phyloP scores from a whole-genome alignment of 1,140 invertebrate species.

The Ooceraea biroi region DNA sequence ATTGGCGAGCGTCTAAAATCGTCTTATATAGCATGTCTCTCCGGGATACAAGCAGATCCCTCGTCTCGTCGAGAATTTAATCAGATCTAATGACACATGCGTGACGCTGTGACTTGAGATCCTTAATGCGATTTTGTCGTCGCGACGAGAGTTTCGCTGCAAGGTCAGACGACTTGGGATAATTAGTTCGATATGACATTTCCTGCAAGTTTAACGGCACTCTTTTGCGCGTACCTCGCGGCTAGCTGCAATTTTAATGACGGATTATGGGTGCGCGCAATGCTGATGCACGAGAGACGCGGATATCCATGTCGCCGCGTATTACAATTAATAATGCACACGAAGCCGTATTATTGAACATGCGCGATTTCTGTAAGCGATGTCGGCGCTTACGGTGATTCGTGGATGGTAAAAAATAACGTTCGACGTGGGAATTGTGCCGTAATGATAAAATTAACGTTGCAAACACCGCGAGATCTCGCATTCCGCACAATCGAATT shows the following conservation, averaged over 20 bases:
- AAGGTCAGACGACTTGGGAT: background rate
- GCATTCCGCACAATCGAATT: background rate
- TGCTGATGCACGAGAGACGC: constrained; percentile 3
- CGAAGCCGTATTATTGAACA: constrained; percentile 16
- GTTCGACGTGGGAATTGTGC: background rate
- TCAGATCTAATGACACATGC: constrained; percentile 34
- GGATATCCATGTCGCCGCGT: background rate
- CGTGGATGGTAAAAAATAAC: background rate
- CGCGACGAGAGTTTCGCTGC: background rate
- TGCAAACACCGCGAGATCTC: too few relatives aligned
- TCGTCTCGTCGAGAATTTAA: constrained; percentile 18
- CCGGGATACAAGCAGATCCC: background rate
- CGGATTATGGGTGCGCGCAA: background rate
- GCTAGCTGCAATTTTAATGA: constrained; percentile 43
- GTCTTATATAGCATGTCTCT: too few relatives aligned
- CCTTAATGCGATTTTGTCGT: constrained; percentile 36
- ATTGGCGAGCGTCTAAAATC: background rate
- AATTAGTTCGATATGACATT: constrained; percentile 46
- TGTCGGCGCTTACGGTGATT: background rate
- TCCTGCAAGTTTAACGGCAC: constrained; percentile 29
- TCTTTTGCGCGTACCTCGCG: constrained; percentile 35
- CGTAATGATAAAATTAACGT: too few relatives aligned
- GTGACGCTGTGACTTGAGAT: background rate
- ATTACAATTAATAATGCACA: constrained; percentile 50
- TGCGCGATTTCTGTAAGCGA: constrained; percentile 15